A percentile compares a stretch with the other conserved stretches of the same genome.
These are phyloP conservation scores for Sciurus niger DNA, from an alignment of 2,113 vertebrate species.

Conservation along the genomic window DNA sequence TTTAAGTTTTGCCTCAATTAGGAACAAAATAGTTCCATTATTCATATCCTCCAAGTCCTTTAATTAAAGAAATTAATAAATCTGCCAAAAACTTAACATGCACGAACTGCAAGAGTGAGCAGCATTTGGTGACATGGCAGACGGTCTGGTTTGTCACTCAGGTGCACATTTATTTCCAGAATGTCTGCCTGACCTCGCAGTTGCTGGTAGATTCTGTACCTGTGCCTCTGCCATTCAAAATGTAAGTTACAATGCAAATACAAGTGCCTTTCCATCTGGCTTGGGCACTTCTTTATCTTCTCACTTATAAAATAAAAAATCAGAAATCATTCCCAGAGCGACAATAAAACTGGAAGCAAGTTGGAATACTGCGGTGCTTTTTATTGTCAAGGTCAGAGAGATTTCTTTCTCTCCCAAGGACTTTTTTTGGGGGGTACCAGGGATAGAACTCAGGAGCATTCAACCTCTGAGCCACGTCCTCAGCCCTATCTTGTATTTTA, in stretches of 20 bases:
- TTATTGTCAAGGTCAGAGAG: constrained; percentile 18
- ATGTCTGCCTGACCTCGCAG: neutral
- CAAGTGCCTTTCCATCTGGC: constrained; percentile 35
- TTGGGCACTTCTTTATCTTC: neutral
- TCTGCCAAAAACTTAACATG: neutral
- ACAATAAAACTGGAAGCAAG: constrained; percentile 1
- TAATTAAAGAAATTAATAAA: constrained; percentile 54
- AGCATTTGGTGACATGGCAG: neutral
- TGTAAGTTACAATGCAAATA: constrained; percentile 36
- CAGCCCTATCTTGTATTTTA: too few relatives aligned
- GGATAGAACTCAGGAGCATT: too few relatives aligned
- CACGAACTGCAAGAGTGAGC: neutral
- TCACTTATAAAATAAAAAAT: neutral
- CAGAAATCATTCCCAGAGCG: constrained; percentile 7
- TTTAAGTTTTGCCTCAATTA: constrained; percentile 19
- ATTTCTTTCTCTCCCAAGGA: neutral
- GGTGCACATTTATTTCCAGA: neutral
- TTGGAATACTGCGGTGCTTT: neutral
- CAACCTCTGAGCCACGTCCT: too few relatives aligned
- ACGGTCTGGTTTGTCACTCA: neutral
- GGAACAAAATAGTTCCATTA: constrained; percentile 34
- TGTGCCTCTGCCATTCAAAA: constrained; percentile 69
- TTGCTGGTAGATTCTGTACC: constrained; percentile 9
- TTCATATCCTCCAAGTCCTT: neutral
- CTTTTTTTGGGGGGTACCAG: too few relatives aligned